Evolutionary conservation across 2,888 invertebrate species (phyloP), one percentile per base, ranked within the genome.

Genomic region (Lutraria lutraria): DNA sequence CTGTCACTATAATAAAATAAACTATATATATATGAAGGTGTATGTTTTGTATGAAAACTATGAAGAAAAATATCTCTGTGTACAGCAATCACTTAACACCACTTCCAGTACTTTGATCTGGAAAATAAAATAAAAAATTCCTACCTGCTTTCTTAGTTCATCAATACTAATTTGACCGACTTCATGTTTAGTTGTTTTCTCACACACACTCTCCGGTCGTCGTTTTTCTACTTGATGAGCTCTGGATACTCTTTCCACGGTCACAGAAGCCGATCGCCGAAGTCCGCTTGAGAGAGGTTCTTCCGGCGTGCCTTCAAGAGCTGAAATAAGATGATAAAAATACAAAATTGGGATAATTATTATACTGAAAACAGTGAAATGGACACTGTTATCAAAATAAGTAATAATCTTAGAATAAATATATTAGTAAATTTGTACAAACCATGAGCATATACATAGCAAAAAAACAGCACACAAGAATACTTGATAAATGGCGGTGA

Each of bases 121-220:
- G 60, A 60, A n/a, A 60, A 60, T n/a, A 43, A 25, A 25, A 25
- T 16, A 56, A 16, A 68, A 68, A 68, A n/a, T n/a, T 15, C 83
- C 34, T 81, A 92, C 92, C 92, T 92, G 88, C 90, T 86, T 90
- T 29, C 92, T 85, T 0, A 92, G 87, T 34, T 91, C 87, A 34
- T 90, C 90, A 68, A 92, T 85, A 72, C 85, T 89, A 10, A 86
- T 79, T 31, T 86, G 86, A 16, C 53, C 86, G 4, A n/a, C 43
- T 21, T 25, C 34, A 54, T 54, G 25, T 29, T 83, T 85, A 29
- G 87, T 63, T 29, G n/a, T 81, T 43, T 82, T 86, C 63, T 84
- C 82, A 68, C 54, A 52, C 12, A 60, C 68, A n/a, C 34, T 54
- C 34, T 63, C 63, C 21, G 81, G 63, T 68, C 89, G 25, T 21